These are phyloP conservation scores for Philotrypesis tridentata DNA, from an alignment of 1,140 invertebrate species.

Conservation along the genomic window DNA sequence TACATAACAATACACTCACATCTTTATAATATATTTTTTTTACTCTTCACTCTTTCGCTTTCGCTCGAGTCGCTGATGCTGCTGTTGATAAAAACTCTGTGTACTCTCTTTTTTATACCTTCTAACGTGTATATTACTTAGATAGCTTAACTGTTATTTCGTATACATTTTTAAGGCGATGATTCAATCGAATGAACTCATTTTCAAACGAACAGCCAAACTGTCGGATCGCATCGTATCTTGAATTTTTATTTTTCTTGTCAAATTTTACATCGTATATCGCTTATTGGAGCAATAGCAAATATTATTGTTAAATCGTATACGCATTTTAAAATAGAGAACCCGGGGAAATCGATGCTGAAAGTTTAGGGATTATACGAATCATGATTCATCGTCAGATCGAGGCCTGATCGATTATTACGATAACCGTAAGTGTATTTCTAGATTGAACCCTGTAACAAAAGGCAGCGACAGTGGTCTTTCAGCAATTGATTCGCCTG, in stretches of 20 bases:
- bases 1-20: slow-evolving; percentile 37
- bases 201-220: slow-evolving; percentile 73
- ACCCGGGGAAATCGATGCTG: slow-evolving; percentile 28
- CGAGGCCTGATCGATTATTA: slow-evolving; percentile 9
- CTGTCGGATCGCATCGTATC: slow-evolving; percentile 61
- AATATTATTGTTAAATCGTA: slow-evolving; percentile 48
- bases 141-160: slow-evolving; percentile 74
- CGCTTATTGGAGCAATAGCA: slow-evolving; percentile 29
- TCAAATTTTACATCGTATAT: slow-evolving; percentile 46
- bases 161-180: slow-evolving; percentile 76
- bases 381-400: slow-evolving; percentile 26
- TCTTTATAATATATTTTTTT: slow-evolving; percentile 37
- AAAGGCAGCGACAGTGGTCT: slow-evolving; percentile 44
- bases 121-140: slow-evolving; percentile 74
- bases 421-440: slow-evolving; percentile 38
- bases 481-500: slow-evolving; percentile 38
- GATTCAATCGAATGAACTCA: slow-evolving; percentile 75
- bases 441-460: slow-evolving; percentile 51
- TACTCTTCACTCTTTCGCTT: slow-evolving; percentile 49
- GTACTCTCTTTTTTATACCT: slow-evolving; percentile 60
- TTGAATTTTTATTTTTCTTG: slow-evolving; percentile 29
- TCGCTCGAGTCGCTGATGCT: slow-evolving; percentile 66
- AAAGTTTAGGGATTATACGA: slow-evolving; percentile 35
- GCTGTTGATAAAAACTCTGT: slow-evolving; percentile 71
- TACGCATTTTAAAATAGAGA: slow-evolving; percentile 41